Evolutionary conservation across 1,140 invertebrate species (phyloP).

Genomic region (Euura lappo): DNA sequence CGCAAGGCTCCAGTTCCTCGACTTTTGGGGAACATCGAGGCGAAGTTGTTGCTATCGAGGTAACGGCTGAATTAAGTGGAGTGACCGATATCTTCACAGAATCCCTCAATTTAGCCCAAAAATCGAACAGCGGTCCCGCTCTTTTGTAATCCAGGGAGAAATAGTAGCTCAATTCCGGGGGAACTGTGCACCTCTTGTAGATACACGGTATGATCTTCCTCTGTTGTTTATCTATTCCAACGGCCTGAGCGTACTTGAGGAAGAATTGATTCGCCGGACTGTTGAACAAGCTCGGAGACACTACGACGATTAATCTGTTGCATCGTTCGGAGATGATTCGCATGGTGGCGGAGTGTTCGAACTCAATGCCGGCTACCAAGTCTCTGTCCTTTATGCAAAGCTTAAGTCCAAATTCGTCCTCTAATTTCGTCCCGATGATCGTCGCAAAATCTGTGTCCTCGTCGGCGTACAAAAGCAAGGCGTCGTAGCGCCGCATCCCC

Average conservation of each 20-base stretch:
- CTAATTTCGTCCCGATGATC: constrained; percentile 67
- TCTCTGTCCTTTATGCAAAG: constrained; percentile 73
- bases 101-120: constrained; percentile 66
- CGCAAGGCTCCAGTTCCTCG: too few species aligned
- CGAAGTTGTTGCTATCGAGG: too few species aligned
- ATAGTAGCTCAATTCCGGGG: constrained; percentile 64
- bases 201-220: constrained; percentile 73
- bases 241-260: constrained; percentile 74
- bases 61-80: too few species aligned
- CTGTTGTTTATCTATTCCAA: constrained; percentile 67
- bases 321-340: constrained; percentile 77
- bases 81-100: constrained; percentile 49
- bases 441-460: constrained; percentile 70
- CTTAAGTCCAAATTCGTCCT: constrained; percentile 68
- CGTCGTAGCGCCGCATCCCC: constrained; percentile 68
- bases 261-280: constrained; percentile 75
- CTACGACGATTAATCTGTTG: constrained; percentile 72
- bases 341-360: constrained; percentile 74
- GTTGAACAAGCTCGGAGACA: constrained; percentile 74
- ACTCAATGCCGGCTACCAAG: constrained; percentile 67
- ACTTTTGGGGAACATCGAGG: too few species aligned
- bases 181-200: constrained; percentile 66
- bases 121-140: constrained; percentile 63
- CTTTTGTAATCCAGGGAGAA: constrained; percentile 64
- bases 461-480: constrained; percentile 74